Evolutionary conservation across 2,113 vertebrate species (phyloP).

Genomic region (Misgurnus mizolepis): DNA sequence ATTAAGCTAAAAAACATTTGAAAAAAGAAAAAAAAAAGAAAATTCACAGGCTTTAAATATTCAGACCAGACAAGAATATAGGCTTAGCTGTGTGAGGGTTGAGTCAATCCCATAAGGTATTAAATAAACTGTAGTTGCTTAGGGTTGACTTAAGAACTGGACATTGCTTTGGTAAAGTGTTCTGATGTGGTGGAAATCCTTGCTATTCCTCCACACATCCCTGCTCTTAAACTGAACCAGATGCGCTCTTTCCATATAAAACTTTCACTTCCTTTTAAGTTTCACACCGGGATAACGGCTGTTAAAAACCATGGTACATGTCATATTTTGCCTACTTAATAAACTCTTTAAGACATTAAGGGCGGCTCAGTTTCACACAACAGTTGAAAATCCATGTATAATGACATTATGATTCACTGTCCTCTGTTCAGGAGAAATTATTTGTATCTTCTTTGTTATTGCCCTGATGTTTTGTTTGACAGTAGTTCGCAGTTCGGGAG

Average conservation of each 20-base stretch:
- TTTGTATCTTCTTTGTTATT: constrained; percentile 2
- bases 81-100: constrained; percentile 16
- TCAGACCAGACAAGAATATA: background rate
- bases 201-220: constrained; percentile 63
- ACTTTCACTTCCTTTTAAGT: constrained; percentile 67
- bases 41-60: constrained; percentile 3
- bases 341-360: constrained; percentile 55
- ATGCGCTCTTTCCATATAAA: constrained; percentile 69
- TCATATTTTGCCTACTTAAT: constrained; percentile 66
- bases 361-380: constrained; percentile 47
- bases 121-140: constrained; percentile 22
- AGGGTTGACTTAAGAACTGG: constrained; percentile 46
- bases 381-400: constrained; percentile 24
- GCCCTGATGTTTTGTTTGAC: constrained; percentile 23
- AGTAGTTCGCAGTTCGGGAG: constrained; percentile 11
- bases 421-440: constrained; percentile 5
- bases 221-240: constrained; percentile 70
- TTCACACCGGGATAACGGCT: constrained; percentile 52
- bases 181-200: constrained; percentile 57
- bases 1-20: too few relatives aligned
- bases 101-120: constrained; percentile 12
- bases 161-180: constrained; percentile 56
- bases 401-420: constrained; percentile 7
- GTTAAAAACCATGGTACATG: constrained; percentile 44
- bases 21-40: too few relatives aligned